These are phyloP conservation scores for Cyrtorhinus lividipennis DNA, from an alignment of 1,140 invertebrate species.

Conservation along the genomic window DNA sequence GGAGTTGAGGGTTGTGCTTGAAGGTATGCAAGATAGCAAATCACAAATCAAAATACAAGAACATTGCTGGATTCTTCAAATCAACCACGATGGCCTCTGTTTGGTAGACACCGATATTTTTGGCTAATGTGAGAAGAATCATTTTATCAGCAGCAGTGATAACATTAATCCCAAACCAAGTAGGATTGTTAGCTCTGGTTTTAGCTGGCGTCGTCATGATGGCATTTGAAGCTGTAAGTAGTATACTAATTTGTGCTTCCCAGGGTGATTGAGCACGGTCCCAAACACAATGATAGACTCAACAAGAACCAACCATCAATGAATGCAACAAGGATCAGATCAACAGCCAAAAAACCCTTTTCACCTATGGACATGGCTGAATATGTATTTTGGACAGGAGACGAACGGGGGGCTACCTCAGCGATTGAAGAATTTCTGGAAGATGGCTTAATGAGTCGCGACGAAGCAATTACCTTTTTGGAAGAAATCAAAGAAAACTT, in stretches of 20 bases:
- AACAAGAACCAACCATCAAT: not conserved
- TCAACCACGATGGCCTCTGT: not conserved
- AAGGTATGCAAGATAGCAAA: not conserved
- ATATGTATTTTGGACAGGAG: conserved; percentile 62
- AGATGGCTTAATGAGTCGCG: conserved; percentile 50
- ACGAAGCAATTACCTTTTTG: conserved; percentile 54
- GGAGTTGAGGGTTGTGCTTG: not conserved
- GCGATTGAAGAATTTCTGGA: conserved; percentile 57
- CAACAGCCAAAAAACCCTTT: conserved; percentile 32
- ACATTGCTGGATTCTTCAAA: not conserved
- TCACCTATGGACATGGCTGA: conserved; percentile 56
- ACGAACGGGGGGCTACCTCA: conserved; percentile 53
- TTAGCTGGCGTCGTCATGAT: not conserved
- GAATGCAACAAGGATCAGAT: not conserved
- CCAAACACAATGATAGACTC: not conserved
- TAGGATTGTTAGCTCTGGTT: not conserved
- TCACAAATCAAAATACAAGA: not conserved
- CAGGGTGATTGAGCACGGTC: conserved; percentile 5
- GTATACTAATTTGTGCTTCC: not conserved
- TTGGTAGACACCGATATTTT: not conserved
- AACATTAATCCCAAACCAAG: not conserved
- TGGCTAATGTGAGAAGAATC: not conserved
- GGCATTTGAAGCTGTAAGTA: no score
- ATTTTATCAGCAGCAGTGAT: not conserved
- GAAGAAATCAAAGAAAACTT: conserved; percentile 55